Evolutionary conservation across 2,113 vertebrate genomes (phyloP).

Genomic region (Trogon surrucura): DNA sequence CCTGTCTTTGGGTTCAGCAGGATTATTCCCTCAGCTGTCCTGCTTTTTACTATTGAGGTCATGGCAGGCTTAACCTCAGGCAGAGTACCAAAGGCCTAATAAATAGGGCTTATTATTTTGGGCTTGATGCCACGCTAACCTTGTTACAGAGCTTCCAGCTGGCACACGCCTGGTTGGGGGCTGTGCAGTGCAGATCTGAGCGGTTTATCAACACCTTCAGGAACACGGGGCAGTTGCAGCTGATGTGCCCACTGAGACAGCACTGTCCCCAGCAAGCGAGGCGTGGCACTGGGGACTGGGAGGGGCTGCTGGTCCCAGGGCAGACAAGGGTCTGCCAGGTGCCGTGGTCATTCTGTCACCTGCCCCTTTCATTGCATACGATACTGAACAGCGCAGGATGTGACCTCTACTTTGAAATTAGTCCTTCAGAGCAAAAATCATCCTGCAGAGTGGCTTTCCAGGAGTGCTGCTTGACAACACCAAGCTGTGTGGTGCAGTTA

Average conservation of each 20-base stretch:
- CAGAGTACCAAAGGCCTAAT: not conserved
- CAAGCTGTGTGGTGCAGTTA: no score
- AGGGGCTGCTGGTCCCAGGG: not conserved
- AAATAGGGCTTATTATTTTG: not conserved
- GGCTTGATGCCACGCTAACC: not conserved
- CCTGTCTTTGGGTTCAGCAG: not conserved
- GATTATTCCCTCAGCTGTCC: slow-evolving; percentile 7
- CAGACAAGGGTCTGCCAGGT: not conserved
- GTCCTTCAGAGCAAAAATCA: not conserved
- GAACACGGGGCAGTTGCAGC: accelerated
- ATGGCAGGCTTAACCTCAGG: not conserved
- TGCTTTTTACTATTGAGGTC: not conserved
- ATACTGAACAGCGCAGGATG: not conserved
- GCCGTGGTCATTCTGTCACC: not conserved
- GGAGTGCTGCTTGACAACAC: not conserved
- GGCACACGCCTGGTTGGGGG: not conserved
- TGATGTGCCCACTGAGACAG: accelerated
- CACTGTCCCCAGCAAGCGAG: not conserved
- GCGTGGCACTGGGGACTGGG: not conserved
- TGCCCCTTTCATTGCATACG: not conserved
- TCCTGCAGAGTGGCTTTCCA: not conserved
- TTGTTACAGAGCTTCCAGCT: not conserved
- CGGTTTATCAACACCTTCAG: not conserved
- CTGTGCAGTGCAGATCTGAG: not conserved
- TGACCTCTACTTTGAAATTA: not conserved